Base-by-base conservation (phyloP, 2,113 vertebrate genomes). In the Poeciliopsis retropinna region DNA sequence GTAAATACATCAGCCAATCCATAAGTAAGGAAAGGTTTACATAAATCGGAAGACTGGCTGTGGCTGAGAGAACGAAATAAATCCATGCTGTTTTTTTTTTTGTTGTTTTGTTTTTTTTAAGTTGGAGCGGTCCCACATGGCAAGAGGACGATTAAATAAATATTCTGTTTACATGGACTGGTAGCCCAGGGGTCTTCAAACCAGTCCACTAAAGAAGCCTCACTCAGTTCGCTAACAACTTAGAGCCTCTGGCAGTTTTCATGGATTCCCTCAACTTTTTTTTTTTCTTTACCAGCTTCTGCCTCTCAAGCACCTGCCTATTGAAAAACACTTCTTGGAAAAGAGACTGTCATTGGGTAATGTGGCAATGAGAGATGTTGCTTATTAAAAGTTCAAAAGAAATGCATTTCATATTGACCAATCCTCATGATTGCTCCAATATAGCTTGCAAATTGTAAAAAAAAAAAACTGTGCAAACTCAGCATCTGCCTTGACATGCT, bases 101-200 rank as follows among this genome's bases (percentile, higher is more conserved):
- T 60, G 72, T 78, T 89, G 79, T 1, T 31, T 28, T 51, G 25
- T 57, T 25, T n/a, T n/a, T 57, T 17, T 9, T n/a, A 30, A 74
- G 67, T 76, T 76, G 70, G 66, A 79, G 71, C 67, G 74, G 72
- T 82, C 78, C 84, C 87, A 71, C 78, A 76, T 75, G 81, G 72
- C 79, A 80, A 82, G 76, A 83, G 69, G 80, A 83, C 65, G 64
- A 80, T 91, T 88, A 86, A 88, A 88, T 89, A 89, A 87, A 89
- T 89, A 90, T 91, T 91, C 85, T 88, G 87, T 89, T 92, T 91
- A 83, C 79, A 89, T 76, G 79, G 78, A 88, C 77, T 65, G 47
- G 63, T 73, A 70, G 75, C 89, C 83, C 84, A 85, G 73, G 75
- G 84, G 88, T 88, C 77, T 88, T 85, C 74, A 89, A 75, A 87